Conservation (phyloP, 2,888 invertebrate genomes). For the Latrodectus hesperus region DNA sequence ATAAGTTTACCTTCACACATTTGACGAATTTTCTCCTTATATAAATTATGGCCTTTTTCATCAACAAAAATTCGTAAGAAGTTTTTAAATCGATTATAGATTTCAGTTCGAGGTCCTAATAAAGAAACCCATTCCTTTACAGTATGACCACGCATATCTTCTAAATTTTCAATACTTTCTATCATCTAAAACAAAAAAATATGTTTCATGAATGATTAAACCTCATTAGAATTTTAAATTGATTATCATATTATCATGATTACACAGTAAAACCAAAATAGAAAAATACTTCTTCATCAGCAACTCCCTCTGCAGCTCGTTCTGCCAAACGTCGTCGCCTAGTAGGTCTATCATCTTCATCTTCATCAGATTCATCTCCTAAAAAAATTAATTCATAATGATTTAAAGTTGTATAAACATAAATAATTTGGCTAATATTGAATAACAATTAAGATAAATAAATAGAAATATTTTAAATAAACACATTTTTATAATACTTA, state of each 20-base stretch:
- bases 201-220: neutral
- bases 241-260: too few species aligned
- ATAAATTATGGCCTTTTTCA: conserved; percentile 88
- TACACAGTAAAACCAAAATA: neutral
- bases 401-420: too few species aligned
- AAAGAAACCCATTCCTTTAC: conserved; percentile 97
- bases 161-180: conserved; percentile 97
- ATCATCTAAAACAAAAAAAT: conserved; percentile 79
- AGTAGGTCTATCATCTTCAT: conserved; percentile 82
- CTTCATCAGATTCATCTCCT: conserved; percentile 84
- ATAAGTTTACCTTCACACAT: conserved; percentile 86
- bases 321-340: conserved; percentile 87
- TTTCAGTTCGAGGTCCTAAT: conserved; percentile 95
- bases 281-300: conserved; percentile 81
- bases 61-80: conserved; percentile 93
- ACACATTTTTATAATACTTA: too few species aligned
- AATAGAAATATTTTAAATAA: too few species aligned
- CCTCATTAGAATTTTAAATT: too few species aligned
- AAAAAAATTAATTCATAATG: too few species aligned
- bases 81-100: conserved; percentile 92
- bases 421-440: too few species aligned
- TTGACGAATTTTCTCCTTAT: conserved; percentile 91
- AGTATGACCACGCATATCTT: conserved; percentile 96
- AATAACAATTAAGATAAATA: too few species aligned
- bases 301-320: conserved; percentile 85